Evolutionary conservation across 2,797 vertebrate genomes (phyloP).

Genomic region (Enteromius unitaeniatus): DNA sequence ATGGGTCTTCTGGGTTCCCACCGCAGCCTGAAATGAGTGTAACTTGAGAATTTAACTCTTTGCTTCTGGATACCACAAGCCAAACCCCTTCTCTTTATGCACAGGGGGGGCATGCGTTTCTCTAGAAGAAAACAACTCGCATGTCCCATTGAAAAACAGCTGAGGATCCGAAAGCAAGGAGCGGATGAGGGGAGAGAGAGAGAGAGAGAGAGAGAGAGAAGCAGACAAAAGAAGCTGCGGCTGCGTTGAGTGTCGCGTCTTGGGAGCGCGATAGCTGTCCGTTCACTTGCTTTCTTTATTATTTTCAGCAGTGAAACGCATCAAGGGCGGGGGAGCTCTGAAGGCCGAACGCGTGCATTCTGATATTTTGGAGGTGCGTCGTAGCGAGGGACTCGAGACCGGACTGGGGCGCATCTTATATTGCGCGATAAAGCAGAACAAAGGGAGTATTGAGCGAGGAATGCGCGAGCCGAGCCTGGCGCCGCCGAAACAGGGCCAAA

Average conservation of each 20-base stretch:
- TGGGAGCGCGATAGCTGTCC: slow-evolving; percentile 70
- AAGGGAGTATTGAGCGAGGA: slow-evolving; percentile 73
- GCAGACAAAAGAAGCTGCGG: slow-evolving; percentile 83
- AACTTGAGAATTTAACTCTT: slow-evolving; percentile 41
- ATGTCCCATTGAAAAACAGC: slow-evolving; percentile 76
- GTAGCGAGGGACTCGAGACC: slow-evolving; percentile 64
- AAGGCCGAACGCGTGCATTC: slow-evolving; percentile 49
- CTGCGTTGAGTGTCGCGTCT: slow-evolving; percentile 76
- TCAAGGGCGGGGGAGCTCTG: slow-evolving; percentile 56
- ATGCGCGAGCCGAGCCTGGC: slow-evolving; percentile 68
- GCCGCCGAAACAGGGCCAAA: slow-evolving; percentile 73
- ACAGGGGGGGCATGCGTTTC: slow-evolving; percentile 49
- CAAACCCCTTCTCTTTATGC: slow-evolving; percentile 35
- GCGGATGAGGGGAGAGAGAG: slow-evolving; percentile 63
- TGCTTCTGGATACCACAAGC: slow-evolving; percentile 42
- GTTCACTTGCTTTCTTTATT: slow-evolving; percentile 57
- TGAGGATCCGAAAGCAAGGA: slow-evolving; percentile 55
- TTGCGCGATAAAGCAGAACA: slow-evolving; percentile 78
- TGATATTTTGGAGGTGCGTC: slow-evolving; percentile 63
- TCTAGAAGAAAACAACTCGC: slow-evolving; percentile 71
- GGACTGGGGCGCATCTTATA: slow-evolving; percentile 66
- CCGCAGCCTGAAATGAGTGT: slow-evolving; percentile 14
- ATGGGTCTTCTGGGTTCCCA: neutral
- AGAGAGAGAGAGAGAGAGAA: slow-evolving; percentile 72
- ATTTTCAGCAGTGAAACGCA: slow-evolving; percentile 17